Evolutionary conservation across 2,888 invertebrate species (phyloP).

Genomic region (Cephus runcator): DNA sequence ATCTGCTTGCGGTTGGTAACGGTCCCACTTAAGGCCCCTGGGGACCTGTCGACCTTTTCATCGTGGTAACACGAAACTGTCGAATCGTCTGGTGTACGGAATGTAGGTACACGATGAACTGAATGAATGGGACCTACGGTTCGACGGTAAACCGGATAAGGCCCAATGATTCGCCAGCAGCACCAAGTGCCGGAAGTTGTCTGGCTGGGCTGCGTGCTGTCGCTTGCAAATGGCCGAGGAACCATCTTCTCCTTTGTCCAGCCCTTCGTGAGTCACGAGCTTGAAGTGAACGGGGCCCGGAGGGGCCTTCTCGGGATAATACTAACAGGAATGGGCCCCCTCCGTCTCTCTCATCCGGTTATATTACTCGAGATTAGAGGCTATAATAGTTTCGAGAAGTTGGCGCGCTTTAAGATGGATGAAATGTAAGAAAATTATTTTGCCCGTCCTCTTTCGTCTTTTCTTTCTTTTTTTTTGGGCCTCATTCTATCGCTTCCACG

Average conservation of each 20-base stretch:
- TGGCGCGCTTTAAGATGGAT: background rate
- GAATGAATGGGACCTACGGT: background rate
- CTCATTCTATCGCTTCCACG: background rate
- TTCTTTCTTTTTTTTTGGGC: background rate
- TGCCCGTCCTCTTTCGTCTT: background rate
- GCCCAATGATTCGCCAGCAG: background rate
- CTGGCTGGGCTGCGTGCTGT: background rate
- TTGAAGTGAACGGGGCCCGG: background rate
- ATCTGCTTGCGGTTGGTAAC: background rate
- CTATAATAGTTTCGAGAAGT: background rate
- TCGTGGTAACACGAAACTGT: background rate
- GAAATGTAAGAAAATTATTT: background rate
- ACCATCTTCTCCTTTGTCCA: background rate
- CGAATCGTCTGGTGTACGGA: background rate
- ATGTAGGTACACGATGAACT: background rate
- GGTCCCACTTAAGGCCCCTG: background rate
- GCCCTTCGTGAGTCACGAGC: background rate
- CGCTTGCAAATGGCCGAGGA: background rate
- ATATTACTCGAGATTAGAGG: background rate
- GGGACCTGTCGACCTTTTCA: background rate
- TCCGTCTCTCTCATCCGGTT: background rate
- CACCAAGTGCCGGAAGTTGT: background rate
- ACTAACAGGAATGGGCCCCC: background rate
- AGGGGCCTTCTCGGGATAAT: background rate
- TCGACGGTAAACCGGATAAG: background rate